These are phyloP conservation scores for Hoplostethus mediterraneus DNA, from an alignment of 2,797 vertebrate genomes.

Conservation along the genomic window DNA sequence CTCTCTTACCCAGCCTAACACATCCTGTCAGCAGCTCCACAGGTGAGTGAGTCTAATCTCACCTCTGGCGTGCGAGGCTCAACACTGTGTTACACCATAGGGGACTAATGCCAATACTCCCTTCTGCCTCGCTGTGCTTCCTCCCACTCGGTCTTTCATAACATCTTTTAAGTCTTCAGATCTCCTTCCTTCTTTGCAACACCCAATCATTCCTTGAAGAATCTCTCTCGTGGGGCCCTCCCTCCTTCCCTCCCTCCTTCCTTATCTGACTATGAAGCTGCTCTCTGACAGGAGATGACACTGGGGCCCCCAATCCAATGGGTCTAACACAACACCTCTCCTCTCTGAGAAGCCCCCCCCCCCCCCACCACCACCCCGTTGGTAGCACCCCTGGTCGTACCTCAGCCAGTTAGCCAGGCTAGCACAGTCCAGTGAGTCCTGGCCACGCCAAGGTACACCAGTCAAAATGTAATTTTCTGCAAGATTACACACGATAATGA, in stretches of 20 bases:
- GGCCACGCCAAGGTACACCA: constrained; percentile 71
- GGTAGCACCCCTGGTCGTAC: neutral
- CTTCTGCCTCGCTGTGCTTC: constrained; percentile 4
- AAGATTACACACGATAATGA: constrained; percentile 90
- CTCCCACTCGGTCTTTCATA: constrained; percentile 9
- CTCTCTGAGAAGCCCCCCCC: neutral
- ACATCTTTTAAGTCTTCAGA: too few species aligned
- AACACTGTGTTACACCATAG: constrained; percentile 22
- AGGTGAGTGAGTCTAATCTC: constrained; percentile 61
- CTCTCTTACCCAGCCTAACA: constrained; percentile 27
- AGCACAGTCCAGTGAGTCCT: constrained; percentile 74
- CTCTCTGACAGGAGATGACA: constrained; percentile 20
- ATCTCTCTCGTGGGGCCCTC: neutral
- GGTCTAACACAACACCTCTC: neutral
- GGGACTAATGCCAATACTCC: constrained; percentile 13
- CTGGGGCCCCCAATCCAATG: neutral
- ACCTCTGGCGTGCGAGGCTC: constrained; percentile 8
- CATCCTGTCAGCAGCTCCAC: constrained; percentile 67
- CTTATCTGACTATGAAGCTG: neutral
- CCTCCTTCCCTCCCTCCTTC: neutral
- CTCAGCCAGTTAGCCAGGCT: constrained; percentile 64
- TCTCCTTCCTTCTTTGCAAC: neutral
- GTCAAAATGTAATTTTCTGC: constrained; percentile 91
- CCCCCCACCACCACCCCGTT: neutral
- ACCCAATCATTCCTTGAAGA: neutral